These are phyloP conservation scores for Microctonus hyperodae DNA, from an alignment of 2,888 invertebrate genomes.

Conservation along the genomic window DNA sequence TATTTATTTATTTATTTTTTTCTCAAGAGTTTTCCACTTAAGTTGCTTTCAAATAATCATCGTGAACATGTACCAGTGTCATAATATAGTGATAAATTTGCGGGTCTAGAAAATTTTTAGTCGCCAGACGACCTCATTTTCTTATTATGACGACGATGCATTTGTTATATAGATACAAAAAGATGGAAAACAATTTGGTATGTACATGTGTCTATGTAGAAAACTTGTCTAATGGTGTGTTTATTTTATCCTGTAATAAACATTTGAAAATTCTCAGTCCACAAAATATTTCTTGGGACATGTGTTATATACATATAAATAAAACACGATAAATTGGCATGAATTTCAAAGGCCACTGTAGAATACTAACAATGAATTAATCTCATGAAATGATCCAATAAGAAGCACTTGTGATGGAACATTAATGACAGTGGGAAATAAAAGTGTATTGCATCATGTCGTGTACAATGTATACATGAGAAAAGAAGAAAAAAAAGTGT, in stretches of 20 bases:
- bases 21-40: too few relatives aligned
- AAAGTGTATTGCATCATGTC: too few relatives aligned
- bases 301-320: too few relatives aligned
- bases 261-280: too few relatives aligned
- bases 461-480: too few relatives aligned
- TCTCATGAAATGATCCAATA: background rate
- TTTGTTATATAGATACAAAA: background rate
- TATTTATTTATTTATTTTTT: too few relatives aligned
- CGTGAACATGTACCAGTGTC: background rate
- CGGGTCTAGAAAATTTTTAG: background rate
- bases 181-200: background rate
- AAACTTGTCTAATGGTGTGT: background rate
- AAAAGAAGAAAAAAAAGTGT: background rate
- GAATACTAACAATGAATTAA: background rate
- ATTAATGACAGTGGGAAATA: too few relatives aligned
- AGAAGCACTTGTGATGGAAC: background rate
- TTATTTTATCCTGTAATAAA: background rate
- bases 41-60: background rate
- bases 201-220: background rate
- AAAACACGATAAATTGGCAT: background rate
- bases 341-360: background rate
- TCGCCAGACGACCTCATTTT: background rate
- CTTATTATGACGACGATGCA: constrained; percentile 2
- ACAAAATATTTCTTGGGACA: too few relatives aligned
- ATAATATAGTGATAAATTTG: background rate